Evolutionary conservation across 2,113 vertebrate genomes (phyloP).

Genomic region (Balaeniceps rex): DNA sequence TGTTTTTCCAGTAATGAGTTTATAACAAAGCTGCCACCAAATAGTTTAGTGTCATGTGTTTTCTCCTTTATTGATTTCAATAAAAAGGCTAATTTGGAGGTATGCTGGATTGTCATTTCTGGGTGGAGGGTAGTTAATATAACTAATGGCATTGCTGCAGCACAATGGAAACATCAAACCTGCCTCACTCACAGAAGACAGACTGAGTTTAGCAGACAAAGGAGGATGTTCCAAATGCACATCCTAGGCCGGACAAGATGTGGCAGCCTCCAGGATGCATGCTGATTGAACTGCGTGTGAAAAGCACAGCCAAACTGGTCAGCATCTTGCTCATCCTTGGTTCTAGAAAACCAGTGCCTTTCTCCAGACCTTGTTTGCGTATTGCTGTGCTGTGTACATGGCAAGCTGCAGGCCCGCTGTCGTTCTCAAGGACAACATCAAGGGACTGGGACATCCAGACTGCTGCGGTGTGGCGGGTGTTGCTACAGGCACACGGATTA

Average conservation of each 20-base stretch:
- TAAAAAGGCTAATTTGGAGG: slow-evolving; percentile 75
- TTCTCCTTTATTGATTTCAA: slow-evolving; percentile 69
- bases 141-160: not conserved
- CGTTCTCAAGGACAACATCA: rapidly evolving
- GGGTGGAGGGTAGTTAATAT: slow-evolving; percentile 8
- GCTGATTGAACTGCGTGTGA: not conserved
- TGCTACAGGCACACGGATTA: not conserved
- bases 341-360: not conserved
- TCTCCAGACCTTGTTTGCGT: not conserved
- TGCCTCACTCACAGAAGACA: not conserved
- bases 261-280: not conserved
- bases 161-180: not conserved
- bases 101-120: slow-evolving; percentile 51
- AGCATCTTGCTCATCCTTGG: not conserved
- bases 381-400: rapidly evolving
- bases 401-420: rapidly evolving
- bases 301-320: not conserved
- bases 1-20: slow-evolving; percentile 59
- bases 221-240: not conserved
- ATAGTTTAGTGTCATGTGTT: slow-evolving; percentile 46
- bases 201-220: not conserved
- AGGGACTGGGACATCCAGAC: not conserved
- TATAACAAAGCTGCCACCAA: slow-evolving; percentile 60
- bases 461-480: rapidly evolving
- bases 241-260: not conserved